Evolutionary conservation across 1,140 invertebrate species (phyloP), one percentile per base, ranked within the genome.

Genomic region (Andricus grossulariae): DNA sequence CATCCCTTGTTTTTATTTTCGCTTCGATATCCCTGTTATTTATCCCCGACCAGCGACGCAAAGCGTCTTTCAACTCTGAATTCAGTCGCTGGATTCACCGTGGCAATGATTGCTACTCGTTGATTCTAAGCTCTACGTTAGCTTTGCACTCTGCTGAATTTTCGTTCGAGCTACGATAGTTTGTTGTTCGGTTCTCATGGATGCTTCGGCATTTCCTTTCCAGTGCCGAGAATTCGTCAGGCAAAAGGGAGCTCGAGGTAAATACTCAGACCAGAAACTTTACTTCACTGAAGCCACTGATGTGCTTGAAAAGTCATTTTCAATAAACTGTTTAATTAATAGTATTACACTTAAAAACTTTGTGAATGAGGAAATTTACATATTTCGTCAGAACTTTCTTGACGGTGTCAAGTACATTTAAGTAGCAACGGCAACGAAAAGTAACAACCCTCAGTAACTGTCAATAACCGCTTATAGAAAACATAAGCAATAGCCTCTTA

Each of bases 221-320:
- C 19, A 16, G n/a, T n/a, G n/a, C 60, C 60, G 39, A 7, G 60
- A 66, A 66, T 66, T 66, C 76, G 50, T 32, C 54, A 73, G 73
- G 32, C 50, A 73, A 66, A 80, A 80, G 73, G 76, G 78, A 80
- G 72, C 78, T 75, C 76, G 70, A 45, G 32, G 57, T 76, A 81
- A 66, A 66, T 39, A 39, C 25, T 12, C 25, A 25, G n/a, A 39
- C 60, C 39, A 45, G 1, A 39, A 45, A 45, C 39, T 45, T 45
- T 45, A 45, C 39, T 45, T 8, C 10, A 45, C 8, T 45, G 10
- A 11, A 11, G 39, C 8, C 5, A 45, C 39, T 45, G 39, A 8
- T 45, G 39, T 45, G 39, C 2, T 45, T 45, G 39, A 1, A 11
- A 10, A 45, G 39, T 45, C 6, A 45, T 10, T 10, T 45, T 45